phyloP scores from a whole-genome alignment of 2,113 vertebrate genomes.

The Asarcornis scutulata region DNA sequence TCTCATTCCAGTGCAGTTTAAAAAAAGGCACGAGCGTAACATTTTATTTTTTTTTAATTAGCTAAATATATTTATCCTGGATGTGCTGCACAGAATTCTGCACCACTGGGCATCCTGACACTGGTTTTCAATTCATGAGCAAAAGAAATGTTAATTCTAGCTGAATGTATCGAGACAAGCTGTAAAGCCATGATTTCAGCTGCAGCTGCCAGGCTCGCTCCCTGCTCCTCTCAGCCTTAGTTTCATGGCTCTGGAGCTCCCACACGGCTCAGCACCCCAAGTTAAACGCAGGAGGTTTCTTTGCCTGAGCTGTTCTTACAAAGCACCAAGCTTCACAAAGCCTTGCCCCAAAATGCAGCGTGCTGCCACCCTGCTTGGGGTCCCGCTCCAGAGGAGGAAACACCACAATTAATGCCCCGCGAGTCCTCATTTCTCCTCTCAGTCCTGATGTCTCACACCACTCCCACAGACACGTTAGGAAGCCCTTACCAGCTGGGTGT shows the following conservation, averaged over 20 bases:
- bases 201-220: rapidly evolving
- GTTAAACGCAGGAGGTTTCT: neutral
- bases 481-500: neutral
- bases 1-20: neutral
- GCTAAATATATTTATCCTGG: neutral
- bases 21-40: neutral
- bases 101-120: neutral
- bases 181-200: neutral
- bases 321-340: constrained; percentile 16
- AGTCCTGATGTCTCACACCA: neutral
- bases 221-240: neutral
- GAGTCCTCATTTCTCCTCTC: neutral
- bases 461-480: neutral
- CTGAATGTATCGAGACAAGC: neutral
- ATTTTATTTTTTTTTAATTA: neutral
- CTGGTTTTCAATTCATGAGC: neutral
- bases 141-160: neutral
- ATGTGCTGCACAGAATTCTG: neutral
- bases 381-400: neutral
- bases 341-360: neutral
- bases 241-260: neutral
- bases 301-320: neutral
- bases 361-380: constrained; percentile 7
- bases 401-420: neutral
- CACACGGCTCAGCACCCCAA: neutral